Percentiles rank a stretch among this genome's conserved stretches.
Evolutionary conservation across 2,113 vertebrate species (phyloP).

Genomic region (Rhabdornis inornatus): DNA sequence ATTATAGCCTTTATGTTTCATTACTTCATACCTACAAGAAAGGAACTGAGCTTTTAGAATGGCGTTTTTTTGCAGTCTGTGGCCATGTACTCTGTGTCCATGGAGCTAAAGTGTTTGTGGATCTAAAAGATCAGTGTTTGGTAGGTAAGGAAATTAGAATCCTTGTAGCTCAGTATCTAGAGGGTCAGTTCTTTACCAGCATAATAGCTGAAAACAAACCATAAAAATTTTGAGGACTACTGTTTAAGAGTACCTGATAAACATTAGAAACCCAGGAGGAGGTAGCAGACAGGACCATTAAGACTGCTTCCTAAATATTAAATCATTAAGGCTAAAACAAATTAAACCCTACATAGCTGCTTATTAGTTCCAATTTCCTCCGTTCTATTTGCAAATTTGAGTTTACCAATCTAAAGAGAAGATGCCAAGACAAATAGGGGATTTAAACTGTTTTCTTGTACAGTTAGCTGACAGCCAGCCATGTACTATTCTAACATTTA

Average conservation of each 20-base stretch:
- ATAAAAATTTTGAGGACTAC: neutral
- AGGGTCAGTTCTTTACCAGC: neutral
- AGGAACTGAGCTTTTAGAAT: neutral
- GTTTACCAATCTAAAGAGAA: neutral
- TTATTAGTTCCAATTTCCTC: neutral
- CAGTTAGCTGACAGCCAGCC: neutral
- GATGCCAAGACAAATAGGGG: neutral
- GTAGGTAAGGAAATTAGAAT: neutral
- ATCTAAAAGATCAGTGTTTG: neutral
- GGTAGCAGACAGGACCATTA: neutral
- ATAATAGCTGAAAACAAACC: neutral
- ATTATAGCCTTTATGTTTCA: neutral
- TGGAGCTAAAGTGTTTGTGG: neutral
- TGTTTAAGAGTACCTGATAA: neutral
- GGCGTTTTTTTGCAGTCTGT: neutral
- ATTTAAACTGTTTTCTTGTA: neutral
- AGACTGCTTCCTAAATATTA: neutral
- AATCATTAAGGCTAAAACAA: neutral
- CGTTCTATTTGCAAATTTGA: neutral
- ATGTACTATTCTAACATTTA: neutral
- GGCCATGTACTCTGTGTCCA: neutral
- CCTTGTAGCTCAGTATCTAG: neutral
- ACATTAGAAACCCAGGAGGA: neutral
- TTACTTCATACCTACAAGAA: neutral
- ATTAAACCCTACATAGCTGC: neutral